A percentile compares a stretch with the other conserved stretches of the same genome.
phyloP scores from a whole-genome alignment of 2,888 invertebrate genomes.

The Eustalomyia histrio region DNA sequence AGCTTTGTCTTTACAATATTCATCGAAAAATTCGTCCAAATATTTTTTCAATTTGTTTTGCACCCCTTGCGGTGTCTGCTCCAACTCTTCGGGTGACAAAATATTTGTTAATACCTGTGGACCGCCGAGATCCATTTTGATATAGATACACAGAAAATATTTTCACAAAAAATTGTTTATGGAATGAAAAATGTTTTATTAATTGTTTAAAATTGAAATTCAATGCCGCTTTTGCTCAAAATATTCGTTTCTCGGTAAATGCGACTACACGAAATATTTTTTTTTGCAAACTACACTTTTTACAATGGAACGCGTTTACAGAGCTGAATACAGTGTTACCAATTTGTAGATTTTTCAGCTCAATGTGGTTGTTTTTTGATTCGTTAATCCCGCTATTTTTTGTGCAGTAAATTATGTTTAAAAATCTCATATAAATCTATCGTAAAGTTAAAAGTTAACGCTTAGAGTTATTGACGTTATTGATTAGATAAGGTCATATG shows the following conservation, averaged over 20 bases:
- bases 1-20: conserved; percentile 87
- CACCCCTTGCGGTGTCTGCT: conserved; percentile 81
- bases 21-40: conserved; percentile 84
- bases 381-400: too few species aligned
- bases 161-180: conserved; percentile 24
- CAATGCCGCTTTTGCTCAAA: conserved; percentile 8
- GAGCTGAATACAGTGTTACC: conserved; percentile 43
- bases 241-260: conserved; percentile 33
- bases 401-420: too few species aligned
- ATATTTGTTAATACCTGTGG: conserved; percentile 78
- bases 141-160: conserved; percentile 12
- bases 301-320: conserved; percentile 51
- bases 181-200: conserved; percentile 30
- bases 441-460: too few species aligned
- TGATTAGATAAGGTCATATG: too few species aligned
- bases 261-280: conserved; percentile 53
- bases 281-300: conserved; percentile 55
- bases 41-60: conserved; percentile 83
- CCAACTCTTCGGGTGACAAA: conserved; percentile 81
- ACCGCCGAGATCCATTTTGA: conserved; percentile 76
- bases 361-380: too few species aligned
- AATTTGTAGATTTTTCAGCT: neutral
- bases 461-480: too few species aligned
- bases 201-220: conserved; percentile 9
- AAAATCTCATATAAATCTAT: too few species aligned